phyloP scores from a whole-genome alignment of 2,113 vertebrate genomes.

The Dipodomys ordii region DNA sequence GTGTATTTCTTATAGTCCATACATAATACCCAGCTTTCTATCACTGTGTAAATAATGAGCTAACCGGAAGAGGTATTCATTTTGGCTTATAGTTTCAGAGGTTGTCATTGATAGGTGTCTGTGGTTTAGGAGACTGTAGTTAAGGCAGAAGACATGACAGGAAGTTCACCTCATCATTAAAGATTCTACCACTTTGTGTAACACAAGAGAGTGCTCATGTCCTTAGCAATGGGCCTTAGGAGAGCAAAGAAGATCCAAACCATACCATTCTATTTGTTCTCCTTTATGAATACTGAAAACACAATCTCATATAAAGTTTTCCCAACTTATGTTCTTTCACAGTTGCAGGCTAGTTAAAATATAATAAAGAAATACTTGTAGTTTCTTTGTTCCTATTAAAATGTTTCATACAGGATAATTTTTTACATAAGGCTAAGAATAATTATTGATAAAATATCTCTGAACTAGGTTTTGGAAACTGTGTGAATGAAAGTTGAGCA shows the following conservation, averaged over 20 bases:
- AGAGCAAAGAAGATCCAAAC: too few species aligned
- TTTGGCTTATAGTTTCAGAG: neutral
- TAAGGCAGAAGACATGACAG: neutral
- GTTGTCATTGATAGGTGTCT: too few species aligned
- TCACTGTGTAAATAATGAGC: neutral
- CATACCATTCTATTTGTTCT: too few species aligned
- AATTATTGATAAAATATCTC: neutral
- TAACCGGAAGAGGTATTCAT: neutral
- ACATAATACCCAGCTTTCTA: neutral
- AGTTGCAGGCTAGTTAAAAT: neutral
- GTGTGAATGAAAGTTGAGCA: too few species aligned
- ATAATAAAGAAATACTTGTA: neutral
- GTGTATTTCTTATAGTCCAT: neutral
- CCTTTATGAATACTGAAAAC: neutral
- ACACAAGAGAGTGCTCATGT: fast-evolving
- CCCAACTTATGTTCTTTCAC: neutral
- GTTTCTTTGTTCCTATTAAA: neutral
- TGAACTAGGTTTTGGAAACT: neutral
- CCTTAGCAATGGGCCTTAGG: neutral
- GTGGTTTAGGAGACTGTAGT: too few species aligned
- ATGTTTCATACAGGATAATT: neutral
- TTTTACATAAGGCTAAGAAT: neutral
- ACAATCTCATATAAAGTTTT: neutral
- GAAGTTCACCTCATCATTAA: too few species aligned
- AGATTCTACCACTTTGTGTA: too few species aligned